phyloP scores from a whole-genome alignment of 2,888 invertebrate species.

The Synergus laeviventris region DNA sequence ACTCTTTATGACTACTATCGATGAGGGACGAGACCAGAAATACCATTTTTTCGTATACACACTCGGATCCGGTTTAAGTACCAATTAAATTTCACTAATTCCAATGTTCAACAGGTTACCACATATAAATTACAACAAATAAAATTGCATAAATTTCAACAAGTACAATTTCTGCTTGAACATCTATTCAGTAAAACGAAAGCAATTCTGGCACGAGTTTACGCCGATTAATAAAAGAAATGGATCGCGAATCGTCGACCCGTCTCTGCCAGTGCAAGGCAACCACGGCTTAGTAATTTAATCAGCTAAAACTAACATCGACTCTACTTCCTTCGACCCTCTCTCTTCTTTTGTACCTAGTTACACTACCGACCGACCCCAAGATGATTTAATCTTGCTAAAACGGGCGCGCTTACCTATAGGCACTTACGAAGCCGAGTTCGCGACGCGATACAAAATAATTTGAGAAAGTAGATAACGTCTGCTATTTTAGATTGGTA shows the following conservation, averaged over 20 bases:
- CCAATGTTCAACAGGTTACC: not conserved
- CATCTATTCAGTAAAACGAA: slow-evolving; percentile 47
- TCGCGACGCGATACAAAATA: slow-evolving; percentile 68
- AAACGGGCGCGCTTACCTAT: slow-evolving; percentile 70
- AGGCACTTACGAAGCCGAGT: slow-evolving; percentile 62
- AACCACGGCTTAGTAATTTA: slow-evolving; percentile 75
- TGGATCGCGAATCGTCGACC: slow-evolving; percentile 70
- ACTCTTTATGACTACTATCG: slow-evolving; percentile 26
- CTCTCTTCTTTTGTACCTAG: slow-evolving; percentile 58
- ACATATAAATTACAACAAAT: too few species aligned
- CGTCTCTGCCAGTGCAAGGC: slow-evolving; percentile 71
- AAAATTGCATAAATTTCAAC: too few species aligned
- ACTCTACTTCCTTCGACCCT: slow-evolving; percentile 57
- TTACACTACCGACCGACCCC: slow-evolving; percentile 64
- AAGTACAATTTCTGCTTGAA: slow-evolving; percentile 41
- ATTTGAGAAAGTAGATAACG: slow-evolving; percentile 65
- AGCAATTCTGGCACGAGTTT: slow-evolving; percentile 55
- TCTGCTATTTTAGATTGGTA: slow-evolving; percentile 40
- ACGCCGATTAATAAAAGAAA: slow-evolving; percentile 73
- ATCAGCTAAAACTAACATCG: slow-evolving; percentile 76
- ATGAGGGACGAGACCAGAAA: not conserved
- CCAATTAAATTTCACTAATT: too few species aligned
- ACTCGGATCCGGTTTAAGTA: not conserved
- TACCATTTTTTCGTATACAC: not conserved
- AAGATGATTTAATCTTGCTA: slow-evolving; percentile 75